Base-by-base conservation (phyloP, 2,797 vertebrate species). In the Artibeus jamaicensis region DNA sequence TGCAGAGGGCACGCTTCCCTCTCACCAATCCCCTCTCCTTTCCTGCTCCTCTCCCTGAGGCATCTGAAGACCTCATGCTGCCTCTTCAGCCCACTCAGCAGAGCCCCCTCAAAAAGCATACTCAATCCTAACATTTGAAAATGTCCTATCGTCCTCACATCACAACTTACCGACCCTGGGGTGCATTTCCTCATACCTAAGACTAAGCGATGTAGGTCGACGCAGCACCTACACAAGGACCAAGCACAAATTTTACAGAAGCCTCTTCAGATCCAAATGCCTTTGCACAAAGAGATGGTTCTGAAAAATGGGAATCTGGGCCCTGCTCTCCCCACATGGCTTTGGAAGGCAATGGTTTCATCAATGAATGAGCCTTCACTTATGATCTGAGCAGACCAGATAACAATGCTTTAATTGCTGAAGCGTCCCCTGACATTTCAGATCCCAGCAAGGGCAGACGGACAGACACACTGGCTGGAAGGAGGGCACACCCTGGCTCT, bases 201-300 rank as follows among this genome's bases (percentile, higher is more conserved):
- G 42, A 65, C 24, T 34, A 81, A 88, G 11, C 11, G 71, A 67
- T 53, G n/a, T 14, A 44, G 46, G 76, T 94, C 85, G 37, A 29
- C 14, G 37, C 29, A 22, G 39, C 93, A 94, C 67, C 62, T 42
- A 71, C 62, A 11, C 67, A 73, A 79, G 37, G 11, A 91, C 79
- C 32, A 37, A 92, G 37, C 29, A 32, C 15, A 0, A 18, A 59
- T 90, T 94, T 96, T 32, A 87, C 4, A 82, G 76, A 22, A 62
- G 9, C 29, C 21, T 83, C 57, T 74, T 65, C 57, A 53, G 86
- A 81, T 77, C 74, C 53, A 9, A 82, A 59, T 82, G 83, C 94
- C 10, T 83, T 86, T 62, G 83, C 26, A 68, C 37, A n/a, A 90
- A 93, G 24, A 44, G 5, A 48, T 79, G 50, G 81, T 37, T 95